phyloP scores from a whole-genome alignment of 1,140 invertebrate species.

The Danaus plexippus region DNA sequence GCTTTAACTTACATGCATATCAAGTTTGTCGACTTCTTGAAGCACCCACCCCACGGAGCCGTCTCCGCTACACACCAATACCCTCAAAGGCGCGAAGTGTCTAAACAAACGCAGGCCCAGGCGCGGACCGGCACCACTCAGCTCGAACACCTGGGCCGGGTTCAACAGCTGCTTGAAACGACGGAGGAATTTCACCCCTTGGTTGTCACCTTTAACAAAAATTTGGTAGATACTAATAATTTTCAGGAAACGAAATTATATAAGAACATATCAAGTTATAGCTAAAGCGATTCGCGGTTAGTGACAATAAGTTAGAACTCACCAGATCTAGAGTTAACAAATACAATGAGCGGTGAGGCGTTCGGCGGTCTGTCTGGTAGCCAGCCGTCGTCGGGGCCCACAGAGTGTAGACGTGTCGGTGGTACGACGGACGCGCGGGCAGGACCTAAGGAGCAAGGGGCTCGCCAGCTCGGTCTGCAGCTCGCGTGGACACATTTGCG shows the following conservation, averaged over 20 bases:
- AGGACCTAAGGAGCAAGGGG: conserved; percentile 87
- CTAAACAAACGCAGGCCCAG: conserved; percentile 90
- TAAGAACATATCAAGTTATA: no score
- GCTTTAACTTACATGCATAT: conserved; percentile 86
- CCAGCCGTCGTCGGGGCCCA: conserved; percentile 92
- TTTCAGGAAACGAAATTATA: no score
- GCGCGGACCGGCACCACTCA: conserved; percentile 88
- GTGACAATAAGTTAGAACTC: conserved; percentile 1
- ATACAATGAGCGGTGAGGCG: conserved; percentile 92
- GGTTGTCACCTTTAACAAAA: conserved; percentile 86
- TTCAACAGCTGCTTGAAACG: conserved; percentile 97
- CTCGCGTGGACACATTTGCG: conserved; percentile 91
- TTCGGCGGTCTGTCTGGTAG: conserved; percentile 81
- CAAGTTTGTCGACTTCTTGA: conserved; percentile 91
- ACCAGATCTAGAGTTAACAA: conserved; percentile 96
- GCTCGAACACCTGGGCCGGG: conserved; percentile 97
- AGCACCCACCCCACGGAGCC: conserved; percentile 96
- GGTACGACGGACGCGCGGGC: conserved; percentile 93
- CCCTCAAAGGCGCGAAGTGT: conserved; percentile 92
- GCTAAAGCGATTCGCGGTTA: no score
- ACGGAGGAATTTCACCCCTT: conserved; percentile 95
- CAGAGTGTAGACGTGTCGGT: conserved; percentile 91
- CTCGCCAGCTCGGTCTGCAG: conserved; percentile 83
- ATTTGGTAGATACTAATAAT: neutral
- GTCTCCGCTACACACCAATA: conserved; percentile 93